Evolutionary conservation across 1,140 invertebrate genomes (phyloP).

Genomic region (Papilio glaucus): DNA sequence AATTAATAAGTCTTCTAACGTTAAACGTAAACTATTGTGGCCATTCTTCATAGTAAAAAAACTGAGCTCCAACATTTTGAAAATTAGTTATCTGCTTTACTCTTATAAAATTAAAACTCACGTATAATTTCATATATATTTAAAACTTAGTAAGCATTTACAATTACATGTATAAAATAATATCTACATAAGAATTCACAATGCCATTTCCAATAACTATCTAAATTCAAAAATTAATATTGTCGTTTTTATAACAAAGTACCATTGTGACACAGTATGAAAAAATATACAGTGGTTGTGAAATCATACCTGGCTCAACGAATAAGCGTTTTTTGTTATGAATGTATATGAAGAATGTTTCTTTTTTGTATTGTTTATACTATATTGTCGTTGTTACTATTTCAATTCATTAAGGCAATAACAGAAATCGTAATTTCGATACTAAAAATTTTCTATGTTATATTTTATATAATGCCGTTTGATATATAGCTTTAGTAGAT

Average conservation of each 20-base stretch:
- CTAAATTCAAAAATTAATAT: background rate
- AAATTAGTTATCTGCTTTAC: conserved; percentile 21
- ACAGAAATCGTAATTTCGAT: conserved; percentile 56
- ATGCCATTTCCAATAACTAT: background rate
- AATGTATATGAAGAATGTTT: background rate
- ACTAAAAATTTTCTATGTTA: conserved; percentile 58
- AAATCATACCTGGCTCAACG: conserved; percentile 30
- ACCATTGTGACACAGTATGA: conserved; percentile 11
- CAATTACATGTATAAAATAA: background rate
- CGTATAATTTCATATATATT: background rate
- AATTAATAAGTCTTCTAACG: conserved; percentile 50
- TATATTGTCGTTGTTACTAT: conserved; percentile 47
- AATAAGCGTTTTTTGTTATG: conserved; percentile 12
- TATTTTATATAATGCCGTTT: conserved; percentile 61
- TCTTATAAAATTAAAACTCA: conserved; percentile 12
- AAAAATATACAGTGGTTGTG: conserved; percentile 33
- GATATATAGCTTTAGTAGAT: conserved; percentile 40
- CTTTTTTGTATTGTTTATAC: conserved; percentile 45
- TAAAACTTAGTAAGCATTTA: background rate
- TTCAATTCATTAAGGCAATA: conserved; percentile 68
- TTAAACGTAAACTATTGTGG: background rate
- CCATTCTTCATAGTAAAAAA: conserved; percentile 13
- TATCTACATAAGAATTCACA: background rate
- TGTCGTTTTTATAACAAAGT: conserved; percentile 9
- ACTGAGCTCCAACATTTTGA: conserved; percentile 15